Base-by-base conservation (phyloP, 2,888 invertebrate genomes). In the Serrognathus titanus region DNA sequence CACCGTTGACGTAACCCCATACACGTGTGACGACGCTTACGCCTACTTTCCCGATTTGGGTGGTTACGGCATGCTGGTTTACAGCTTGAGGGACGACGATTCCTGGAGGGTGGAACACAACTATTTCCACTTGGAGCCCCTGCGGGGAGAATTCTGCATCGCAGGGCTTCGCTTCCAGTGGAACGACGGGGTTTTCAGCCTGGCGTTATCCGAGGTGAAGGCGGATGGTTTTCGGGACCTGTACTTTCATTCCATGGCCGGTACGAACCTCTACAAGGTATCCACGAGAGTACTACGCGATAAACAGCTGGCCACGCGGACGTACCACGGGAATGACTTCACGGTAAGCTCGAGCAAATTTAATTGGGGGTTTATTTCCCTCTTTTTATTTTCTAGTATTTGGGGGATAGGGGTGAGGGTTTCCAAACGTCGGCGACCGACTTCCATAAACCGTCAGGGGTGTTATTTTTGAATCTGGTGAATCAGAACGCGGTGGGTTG, bases 151-250 rank as follows among this genome's bases (percentile, higher is more conserved):
- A 63, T 82, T 88, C 53, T 79, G 81, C 48, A 81, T 91, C 49
- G 85, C 85, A 36, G 88, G 86, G 0, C 82, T 87, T 64, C 75
- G 79, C 0, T 92, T 90, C 78, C 86, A 88, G 69, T 92, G 90
- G 91, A 85, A 84, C 60, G 92, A 92, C 68, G 91, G 91, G 0
- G 80, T 92, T 9, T 91, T 92, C 75, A 90, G 90, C 56, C 73
- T 88, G 1, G 85, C 86, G 0, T 68, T 89, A 10, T 83, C 85
- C 0, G 80, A 82, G 0, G 70, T 75, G 0, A 73, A 76, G 1
- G 36, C 68, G 0, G 81, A 85, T 63, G 84, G 85, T 10, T 83
- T 79, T 66, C 82, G 85, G 50, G 81, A 81, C 0, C 82, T 88
- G 0, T 90, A 85, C 77, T 92, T 92, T 81, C 92, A 92, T 70